Evolutionary conservation across 2,113 vertebrate genomes (phyloP).

Genomic region (Larimichthys polyactis): DNA sequence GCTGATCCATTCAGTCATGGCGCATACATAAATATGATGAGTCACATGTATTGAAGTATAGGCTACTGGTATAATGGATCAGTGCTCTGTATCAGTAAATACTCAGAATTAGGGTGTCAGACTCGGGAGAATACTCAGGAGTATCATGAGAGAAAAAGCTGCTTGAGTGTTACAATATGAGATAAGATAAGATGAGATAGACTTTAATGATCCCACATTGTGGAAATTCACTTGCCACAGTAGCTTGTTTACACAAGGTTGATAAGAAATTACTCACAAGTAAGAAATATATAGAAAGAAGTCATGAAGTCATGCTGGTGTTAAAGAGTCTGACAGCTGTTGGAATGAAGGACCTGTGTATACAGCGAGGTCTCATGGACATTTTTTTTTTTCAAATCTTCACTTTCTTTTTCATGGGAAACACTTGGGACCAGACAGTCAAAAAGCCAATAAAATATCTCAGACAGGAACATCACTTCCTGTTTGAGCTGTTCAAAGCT

Average conservation of each 20-base stretch:
- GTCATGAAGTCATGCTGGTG: too few relatives aligned
- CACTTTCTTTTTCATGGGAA: not conserved
- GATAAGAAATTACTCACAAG: too few relatives aligned
- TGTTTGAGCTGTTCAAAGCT: not conserved
- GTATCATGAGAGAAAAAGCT: not conserved
- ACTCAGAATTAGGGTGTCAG: not conserved
- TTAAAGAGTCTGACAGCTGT: too few relatives aligned
- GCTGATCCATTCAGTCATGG: not conserved
- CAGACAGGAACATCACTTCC: not conserved
- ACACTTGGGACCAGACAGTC: not conserved
- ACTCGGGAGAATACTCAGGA: too few relatives aligned
- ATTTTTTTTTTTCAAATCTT: not conserved
- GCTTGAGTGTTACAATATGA: not conserved
- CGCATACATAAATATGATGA: not conserved
- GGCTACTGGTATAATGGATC: not conserved
- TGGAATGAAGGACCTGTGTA: too few relatives aligned
- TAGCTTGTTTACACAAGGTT: too few relatives aligned
- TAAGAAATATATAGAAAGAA: too few relatives aligned
- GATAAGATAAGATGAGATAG: too few relatives aligned
- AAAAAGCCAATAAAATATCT: not conserved
- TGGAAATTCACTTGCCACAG: too few relatives aligned
- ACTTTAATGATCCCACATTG: too few relatives aligned
- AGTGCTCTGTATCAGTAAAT: not conserved
- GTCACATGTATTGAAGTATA: not conserved
- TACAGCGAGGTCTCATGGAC: too few relatives aligned